Percentiles rank a stretch among this genome's conserved stretches.
phyloP scores from a whole-genome alignment of 2,888 invertebrate genomes.

The Chymomyza amoena region DNA sequence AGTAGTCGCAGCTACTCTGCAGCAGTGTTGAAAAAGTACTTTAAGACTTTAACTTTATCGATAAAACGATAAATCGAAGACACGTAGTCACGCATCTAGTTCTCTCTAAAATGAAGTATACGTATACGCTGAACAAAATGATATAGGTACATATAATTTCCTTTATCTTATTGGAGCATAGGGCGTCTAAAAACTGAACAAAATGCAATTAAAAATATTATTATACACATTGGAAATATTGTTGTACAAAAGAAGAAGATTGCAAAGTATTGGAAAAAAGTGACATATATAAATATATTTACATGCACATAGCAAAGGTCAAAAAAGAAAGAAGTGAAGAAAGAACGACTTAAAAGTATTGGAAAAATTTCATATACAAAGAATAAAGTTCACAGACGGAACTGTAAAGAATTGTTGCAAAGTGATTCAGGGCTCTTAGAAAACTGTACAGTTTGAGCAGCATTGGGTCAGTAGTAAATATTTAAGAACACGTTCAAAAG shows the following conservation, averaged over 20 bases:
- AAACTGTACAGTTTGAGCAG: slow-evolving; percentile 42
- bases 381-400: slow-evolving; percentile 9
- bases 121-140: background rate
- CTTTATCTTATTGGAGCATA: too few species aligned
- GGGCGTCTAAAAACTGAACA: too few species aligned
- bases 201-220: background rate
- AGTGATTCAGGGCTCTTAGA: background rate
- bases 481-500: background rate
- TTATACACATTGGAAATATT: slow-evolving; percentile 1
- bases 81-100: too few species aligned
- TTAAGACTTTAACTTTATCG: too few species aligned
- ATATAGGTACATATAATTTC: too few species aligned
- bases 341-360: background rate
- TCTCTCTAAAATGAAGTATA: background rate
- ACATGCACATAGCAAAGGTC: slow-evolving; percentile 12
- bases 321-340: background rate
- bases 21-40: too few species aligned
- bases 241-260: slow-evolving; percentile 7
- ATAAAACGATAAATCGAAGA: too few species aligned
- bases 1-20: too few species aligned
- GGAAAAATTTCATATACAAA: slow-evolving; percentile 2
- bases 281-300: background rate
- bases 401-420: slow-evolving; percentile 1
- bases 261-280: slow-evolving; percentile 10
- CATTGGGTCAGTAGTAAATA: slow-evolving; percentile 18